Evolutionary conservation across 1,140 invertebrate species (phyloP), one percentile per base, ranked within the genome.

Genomic region (Ptiloglossa arizonensis): DNA sequence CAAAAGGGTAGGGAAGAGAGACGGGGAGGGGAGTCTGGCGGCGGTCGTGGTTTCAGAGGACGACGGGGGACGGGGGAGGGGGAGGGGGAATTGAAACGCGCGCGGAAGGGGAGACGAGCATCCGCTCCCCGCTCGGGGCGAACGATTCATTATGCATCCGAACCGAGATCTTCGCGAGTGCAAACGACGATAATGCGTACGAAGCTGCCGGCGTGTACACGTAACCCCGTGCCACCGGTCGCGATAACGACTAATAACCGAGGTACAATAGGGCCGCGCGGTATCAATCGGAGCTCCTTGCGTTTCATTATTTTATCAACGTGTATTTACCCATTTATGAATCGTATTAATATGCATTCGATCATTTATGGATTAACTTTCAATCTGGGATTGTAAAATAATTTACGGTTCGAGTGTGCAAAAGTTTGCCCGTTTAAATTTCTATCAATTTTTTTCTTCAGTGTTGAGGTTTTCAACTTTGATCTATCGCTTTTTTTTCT

Each of bases 91-190:
- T n/a, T n/a, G n/a, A 29, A 54, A 38, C 3, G 56, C 32, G 22
- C 29, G 17, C 41, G 5, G 73, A 15, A 38, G 22, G 56, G 62
- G 60, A 11, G 66, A 24, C 64, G 6, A 44, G n/a, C 56, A 11
- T 70, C 46, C 32, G 48, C 66, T 50, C 64, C 24, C 74, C n/a
- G n/a, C n/a, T 60, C 24, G 32, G 46, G 66, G 38, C 74, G 22
- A 44, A 22, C 46, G 69, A 79, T 79, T 79, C 76, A 79, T 79
- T 79, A 79, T 73, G 76, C 76, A 54, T 64, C 46, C 60, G 44
- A 63, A 29, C 69, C 6, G 50, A 60, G 11, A 69, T 62, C 44
- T 0, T 35, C 54, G 64, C 66, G 41, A 77, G 74, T 62, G 74
- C 66, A 24, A n/a, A 38, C 38, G 15, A 24, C 67, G 52, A 70